Evolutionary conservation across 2,113 vertebrate genomes (phyloP), one percentile per base, ranked within the genome.

Genomic region (Rhynchomys soricoides): DNA sequence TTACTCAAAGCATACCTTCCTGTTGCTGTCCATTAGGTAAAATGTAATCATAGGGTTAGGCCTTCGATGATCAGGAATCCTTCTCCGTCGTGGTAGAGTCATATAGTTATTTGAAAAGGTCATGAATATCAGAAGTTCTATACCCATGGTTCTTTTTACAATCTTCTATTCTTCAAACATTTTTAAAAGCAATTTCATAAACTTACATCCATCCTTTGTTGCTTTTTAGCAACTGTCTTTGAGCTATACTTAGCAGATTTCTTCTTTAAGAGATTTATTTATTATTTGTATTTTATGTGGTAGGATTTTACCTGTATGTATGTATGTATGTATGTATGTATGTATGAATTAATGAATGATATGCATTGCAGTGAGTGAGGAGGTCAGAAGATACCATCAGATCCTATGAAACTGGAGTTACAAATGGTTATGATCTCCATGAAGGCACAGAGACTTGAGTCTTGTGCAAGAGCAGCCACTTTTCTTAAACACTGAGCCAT

Each of bases 121-220:
- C 29, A 5, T 15, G 26, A 1, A 7, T 7, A 16, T 9, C 16
- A 37, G 26, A 0, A 55, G 0, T 6, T 2, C 0, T n/a, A 59
- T n/a, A 31, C 17, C 15, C 26, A 1, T 7, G 7, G 15, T 7
- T 6, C 37, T 31, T 50, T 5, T 77, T 40, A 21, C 0, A 31
- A 43, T 12, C 43, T 66, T 8, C 22, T 9, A 1, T n/a, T 40
- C 43, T 75, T 13, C 31, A 22, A 19, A 17, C 5, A 52, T 86
- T 57, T 88, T n/a, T 2, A 31, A 9, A 2, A 19, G 19, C 24
- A 8, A 0, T 24, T 85, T 70, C 62, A 86, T 75, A 16, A 57
- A 68, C 50, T 13, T 13, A 21, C 57, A 29, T 7, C 22, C 9
- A 22, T 45, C 37, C 0, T 85, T 26, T 22, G 9, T 94, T 15